Percentiles rank a stretch among this genome's conserved stretches.
These are phyloP conservation scores for Sesamia inferens DNA, from an alignment of 2,888 invertebrate genomes.

Conservation along the genomic window DNA sequence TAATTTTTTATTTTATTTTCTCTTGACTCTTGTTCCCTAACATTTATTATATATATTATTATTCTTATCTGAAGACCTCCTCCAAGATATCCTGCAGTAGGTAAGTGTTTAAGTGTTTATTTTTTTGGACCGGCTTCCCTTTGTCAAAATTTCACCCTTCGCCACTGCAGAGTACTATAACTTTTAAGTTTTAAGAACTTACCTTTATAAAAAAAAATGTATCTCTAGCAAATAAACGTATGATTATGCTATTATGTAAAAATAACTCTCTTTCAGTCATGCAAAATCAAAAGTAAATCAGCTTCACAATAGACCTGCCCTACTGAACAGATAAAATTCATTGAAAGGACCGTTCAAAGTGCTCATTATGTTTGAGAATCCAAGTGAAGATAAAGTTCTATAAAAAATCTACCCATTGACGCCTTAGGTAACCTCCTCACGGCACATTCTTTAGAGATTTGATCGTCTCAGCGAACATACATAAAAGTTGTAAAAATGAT, in stretches of 20 bases:
- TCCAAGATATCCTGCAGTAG: no score
- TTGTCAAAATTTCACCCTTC: no score
- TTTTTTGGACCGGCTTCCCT: no score
- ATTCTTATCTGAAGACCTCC: no score
- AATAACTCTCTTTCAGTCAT: neutral
- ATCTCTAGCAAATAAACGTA: no score
- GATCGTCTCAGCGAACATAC: constrained; percentile 69
- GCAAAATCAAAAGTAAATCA: constrained; percentile 19
- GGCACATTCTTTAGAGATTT: constrained; percentile 72
- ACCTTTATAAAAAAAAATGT: no score
- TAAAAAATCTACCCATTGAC: constrained; percentile 62
- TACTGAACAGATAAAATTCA: constrained; percentile 49
- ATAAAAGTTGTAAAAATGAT: constrained; percentile 73
- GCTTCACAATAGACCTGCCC: constrained; percentile 29
- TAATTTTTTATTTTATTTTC: no score
- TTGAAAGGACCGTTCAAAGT: constrained; percentile 41
- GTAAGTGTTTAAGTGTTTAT: no score
- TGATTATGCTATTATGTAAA: neutral
- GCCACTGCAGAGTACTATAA: no score
- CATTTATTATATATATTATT: no score
- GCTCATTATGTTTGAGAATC: constrained; percentile 65
- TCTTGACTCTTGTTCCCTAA: no score
- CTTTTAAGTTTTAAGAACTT: no score
- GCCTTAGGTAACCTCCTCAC: constrained; percentile 59
- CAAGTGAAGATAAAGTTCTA: constrained; percentile 58